Conservation (phyloP, 2,888 invertebrate genomes). For the Parnassius glacialis region DNA sequence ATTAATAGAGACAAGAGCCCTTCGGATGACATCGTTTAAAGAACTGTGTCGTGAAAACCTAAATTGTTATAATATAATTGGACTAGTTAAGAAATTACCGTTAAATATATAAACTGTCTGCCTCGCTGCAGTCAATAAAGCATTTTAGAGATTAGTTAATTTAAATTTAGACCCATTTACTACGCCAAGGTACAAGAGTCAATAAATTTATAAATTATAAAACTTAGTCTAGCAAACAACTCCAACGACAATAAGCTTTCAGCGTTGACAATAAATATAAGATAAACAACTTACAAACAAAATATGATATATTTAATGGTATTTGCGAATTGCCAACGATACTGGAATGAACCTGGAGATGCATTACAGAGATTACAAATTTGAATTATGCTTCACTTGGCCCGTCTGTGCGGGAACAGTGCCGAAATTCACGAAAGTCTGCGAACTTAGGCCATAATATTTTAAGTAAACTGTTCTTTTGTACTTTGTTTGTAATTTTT, state of each 20-base stretch:
- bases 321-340: conserved; percentile 12
- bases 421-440: conserved; percentile 5
- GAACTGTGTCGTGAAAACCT: too few relatives aligned
- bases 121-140: too few relatives aligned
- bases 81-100: too few relatives aligned
- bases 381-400: conserved; percentile 16
- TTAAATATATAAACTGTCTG: too few relatives aligned
- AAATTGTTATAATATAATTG: too few relatives aligned
- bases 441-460: conserved; percentile 19
- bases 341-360: conserved; percentile 20
- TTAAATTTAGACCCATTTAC: too few relatives aligned
- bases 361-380: conserved; percentile 24
- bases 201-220: too few relatives aligned
- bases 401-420: conserved; percentile 2
- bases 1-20: too few relatives aligned
- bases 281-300: conserved; percentile 12
- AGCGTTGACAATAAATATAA: conserved; percentile 11
- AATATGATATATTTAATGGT: conserved; percentile 20
- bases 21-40: too few relatives aligned
- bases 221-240: background rate
- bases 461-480: conserved; percentile 12
- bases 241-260: background rate
- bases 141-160: too few relatives aligned
- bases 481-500: conserved; percentile 19
- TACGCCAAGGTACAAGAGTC: too few relatives aligned